Conservation (phyloP, 1,140 invertebrate species). For the Hylyphantes graminicola region DNA sequence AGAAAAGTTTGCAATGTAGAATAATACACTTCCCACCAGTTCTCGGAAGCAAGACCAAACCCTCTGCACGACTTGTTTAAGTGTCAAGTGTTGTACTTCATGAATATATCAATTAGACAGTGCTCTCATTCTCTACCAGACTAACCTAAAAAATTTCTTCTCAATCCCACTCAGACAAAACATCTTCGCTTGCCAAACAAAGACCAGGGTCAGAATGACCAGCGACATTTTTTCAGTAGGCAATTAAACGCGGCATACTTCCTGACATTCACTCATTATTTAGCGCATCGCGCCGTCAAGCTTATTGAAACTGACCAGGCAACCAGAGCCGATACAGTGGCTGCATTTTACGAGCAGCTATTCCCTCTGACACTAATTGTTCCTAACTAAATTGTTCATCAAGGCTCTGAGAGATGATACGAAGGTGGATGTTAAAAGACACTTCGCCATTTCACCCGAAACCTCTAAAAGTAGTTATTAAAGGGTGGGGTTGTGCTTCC, state of each 20-base stretch:
- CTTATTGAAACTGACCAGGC: slow-evolving; percentile 17
- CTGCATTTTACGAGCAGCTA: slow-evolving; percentile 25
- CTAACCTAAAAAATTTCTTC: slow-evolving; percentile 35
- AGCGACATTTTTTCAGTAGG: slow-evolving; percentile 8
- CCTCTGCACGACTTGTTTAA: slow-evolving; percentile 3
- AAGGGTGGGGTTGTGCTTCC: slow-evolving; percentile 9
- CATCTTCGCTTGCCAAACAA: neutral
- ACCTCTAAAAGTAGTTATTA: slow-evolving; percentile 36
- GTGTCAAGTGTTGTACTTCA: neutral
- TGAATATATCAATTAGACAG: slow-evolving; percentile 13
- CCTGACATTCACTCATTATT: slow-evolving; percentile 34
- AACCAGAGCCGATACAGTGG: slow-evolving; percentile 22
- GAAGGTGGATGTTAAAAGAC: neutral
- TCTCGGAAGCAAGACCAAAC: too few relatives aligned
- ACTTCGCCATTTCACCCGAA: slow-evolving; percentile 27
- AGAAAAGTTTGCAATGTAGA: too few relatives aligned
- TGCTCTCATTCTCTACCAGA: slow-evolving; percentile 12
- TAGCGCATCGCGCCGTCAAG: slow-evolving; percentile 9
- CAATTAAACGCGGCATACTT: slow-evolving; percentile 33
- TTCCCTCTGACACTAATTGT: slow-evolving; percentile 16
- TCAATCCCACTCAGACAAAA: slow-evolving; percentile 14
- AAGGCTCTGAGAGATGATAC: slow-evolving; percentile 1
- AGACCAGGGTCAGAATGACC: slow-evolving; percentile 15
- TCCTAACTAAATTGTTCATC: slow-evolving; percentile 39
- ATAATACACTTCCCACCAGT: too few relatives aligned